Base-by-base conservation (phyloP, 2,888 invertebrate genomes). In the Liopterus haemorrhoidalis region DNA sequence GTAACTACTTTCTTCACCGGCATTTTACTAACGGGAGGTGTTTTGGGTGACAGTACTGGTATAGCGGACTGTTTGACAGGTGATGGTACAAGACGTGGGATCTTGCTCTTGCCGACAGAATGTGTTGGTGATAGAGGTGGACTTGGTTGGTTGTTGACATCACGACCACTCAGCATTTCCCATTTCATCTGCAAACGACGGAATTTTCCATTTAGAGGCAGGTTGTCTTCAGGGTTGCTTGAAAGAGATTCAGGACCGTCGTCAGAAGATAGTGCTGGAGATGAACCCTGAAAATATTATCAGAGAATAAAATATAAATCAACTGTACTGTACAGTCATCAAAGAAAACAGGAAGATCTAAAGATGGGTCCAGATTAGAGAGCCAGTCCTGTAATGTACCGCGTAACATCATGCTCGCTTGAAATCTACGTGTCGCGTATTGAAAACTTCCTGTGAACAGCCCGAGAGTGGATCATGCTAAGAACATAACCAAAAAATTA, bases 101-200 rank as follows among this genome's bases (percentile, higher is more conserved):
- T 87, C 59, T 81, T 82, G 0, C 85, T 85, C 48, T 81, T 80
- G 8, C 71, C 67, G 31, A 61, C 64, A n/a, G 65, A 62, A 41
- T 69, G 66, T 20, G 68, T 69, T 0, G 73, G 71, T 2, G 71
- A 71, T 5, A 57, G 58, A 3, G 66, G 67, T 14, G 60, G 59
- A 8, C 59, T 56, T 31, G 35, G 46, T 41, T 57, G 57, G 9
- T 54, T 57, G 5, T 58, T 59, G 0, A 69, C 68, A 25, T 74
- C 74, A 37, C 71, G 70, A 8, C 73, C 74, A 53, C 82, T 81
- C 52, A 87, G 71, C 69, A 83, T 75, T 62, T 88, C 87, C 88
- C 88, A 88, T 59, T 84, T 84, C 60, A 83, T 78, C 59, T 86
- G 86, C 47, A 88, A 68, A 51, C 82, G 75, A 15, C 81, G 75